Base-by-base conservation (phyloP, 1,140 invertebrate species). In the Reticulitermes speratus region DNA sequence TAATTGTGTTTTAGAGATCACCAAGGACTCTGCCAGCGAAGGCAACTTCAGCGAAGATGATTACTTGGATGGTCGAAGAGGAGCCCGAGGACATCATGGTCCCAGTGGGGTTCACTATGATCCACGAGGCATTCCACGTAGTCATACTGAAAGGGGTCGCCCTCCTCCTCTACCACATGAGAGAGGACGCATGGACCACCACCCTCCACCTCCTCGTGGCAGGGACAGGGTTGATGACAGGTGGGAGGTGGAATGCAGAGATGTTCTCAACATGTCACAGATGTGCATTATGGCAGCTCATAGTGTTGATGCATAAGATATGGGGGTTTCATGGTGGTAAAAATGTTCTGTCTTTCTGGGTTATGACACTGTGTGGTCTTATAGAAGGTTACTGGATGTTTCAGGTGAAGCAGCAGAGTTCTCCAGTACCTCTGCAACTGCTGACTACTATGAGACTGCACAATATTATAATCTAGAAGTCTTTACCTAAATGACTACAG, bases 11-110 rank as follows among this genome's bases (percentile, higher is more conserved):
- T 90, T 92, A 94, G 97, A 97, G 94, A 97, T 98, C 89, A 97
- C 96, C 88, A 96, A 96, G 93, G 96, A 97, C 91, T 94, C 95
- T 87, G 91, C 91, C 19, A 93, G 93, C 87, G 94, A 94, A 87
- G 92, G 91, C 30, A 94, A 93, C 90, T 92, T 93, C 87, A 90
- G 90, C 85, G 90, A 91, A 87, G 91, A 92, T 38, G 90, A 91
- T 82, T 92, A 91, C 86, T 88, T 90, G 75, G 88, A 90, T 75
- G 87, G 89, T n/a, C 87, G 89, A 84, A 87, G 89, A 44, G 89
- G 89, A 32, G 86, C 88, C 48, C 88, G 87, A 25, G 87, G 88
- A 38, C 89, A 91, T 87, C 91, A 90, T 88, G 92, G 94, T 91
- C 89, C 90, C 87, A 30, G 81, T 19, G 82, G 75, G 21, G 48